phyloP scores from a whole-genome alignment of 2,888 invertebrate species.

The Biston stratarius region DNA sequence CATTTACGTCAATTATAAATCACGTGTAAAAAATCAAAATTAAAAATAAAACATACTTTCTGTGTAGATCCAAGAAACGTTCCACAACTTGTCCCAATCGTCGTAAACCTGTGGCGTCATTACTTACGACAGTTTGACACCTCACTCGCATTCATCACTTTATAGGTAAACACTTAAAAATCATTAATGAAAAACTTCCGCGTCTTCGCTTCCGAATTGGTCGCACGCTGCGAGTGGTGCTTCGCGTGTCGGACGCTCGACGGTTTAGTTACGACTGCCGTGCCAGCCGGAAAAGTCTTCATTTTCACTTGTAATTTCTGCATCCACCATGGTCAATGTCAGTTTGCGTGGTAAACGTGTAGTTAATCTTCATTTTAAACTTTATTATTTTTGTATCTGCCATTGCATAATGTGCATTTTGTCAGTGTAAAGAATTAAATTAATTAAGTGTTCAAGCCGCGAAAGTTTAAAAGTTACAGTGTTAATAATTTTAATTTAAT shows the following conservation, averaged over 20 bases:
- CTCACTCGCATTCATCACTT: slow-evolving; percentile 28
- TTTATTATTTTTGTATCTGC: not conserved
- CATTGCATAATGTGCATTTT: no score
- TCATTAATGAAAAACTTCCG: slow-evolving; percentile 21
- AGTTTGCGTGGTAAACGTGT: not conserved
- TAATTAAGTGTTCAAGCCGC: no score
- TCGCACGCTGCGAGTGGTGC: not conserved
- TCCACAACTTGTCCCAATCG: slow-evolving; percentile 47
- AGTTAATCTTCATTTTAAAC: slow-evolving; percentile 3
- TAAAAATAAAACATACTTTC: slow-evolving; percentile 36
- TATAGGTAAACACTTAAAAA: slow-evolving; percentile 11
- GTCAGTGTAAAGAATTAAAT: no score
- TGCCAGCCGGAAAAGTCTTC: slow-evolving; percentile 5
- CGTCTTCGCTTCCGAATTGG: slow-evolving; percentile 3
- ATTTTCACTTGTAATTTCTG: not conserved
- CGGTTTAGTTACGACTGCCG: slow-evolving; percentile 25
- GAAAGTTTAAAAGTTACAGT: no score
- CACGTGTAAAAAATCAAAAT: no score
- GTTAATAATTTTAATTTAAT: no score
- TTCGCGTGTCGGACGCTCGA: slow-evolving; percentile 4
- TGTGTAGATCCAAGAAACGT: slow-evolving; percentile 44
- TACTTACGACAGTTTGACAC: slow-evolving; percentile 25
- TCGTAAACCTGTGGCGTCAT: slow-evolving; percentile 33
- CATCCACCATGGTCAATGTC: slow-evolving; percentile 21
- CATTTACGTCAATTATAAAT: no score